Conservation (phyloP, 2,888 invertebrate genomes). For the Drosophila hamatofila region DNA sequence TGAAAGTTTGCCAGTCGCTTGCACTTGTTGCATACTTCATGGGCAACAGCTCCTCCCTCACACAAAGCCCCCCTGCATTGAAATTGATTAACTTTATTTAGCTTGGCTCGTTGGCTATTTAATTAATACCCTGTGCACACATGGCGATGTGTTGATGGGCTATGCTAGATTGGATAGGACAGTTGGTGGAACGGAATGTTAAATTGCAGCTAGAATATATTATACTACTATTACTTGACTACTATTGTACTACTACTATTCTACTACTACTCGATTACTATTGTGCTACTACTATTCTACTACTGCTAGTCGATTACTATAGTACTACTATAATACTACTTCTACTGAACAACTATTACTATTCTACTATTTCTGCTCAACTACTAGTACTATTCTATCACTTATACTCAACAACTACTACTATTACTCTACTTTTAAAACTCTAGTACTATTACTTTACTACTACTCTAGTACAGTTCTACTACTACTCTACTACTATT, state of each 20-base stretch:
- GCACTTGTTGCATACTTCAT: slow-evolving; percentile 61
- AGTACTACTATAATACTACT: not conserved
- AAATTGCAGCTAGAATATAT: not conserved
- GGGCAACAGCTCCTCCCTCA: not conserved
- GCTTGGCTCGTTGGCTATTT: slow-evolving; percentile 56
- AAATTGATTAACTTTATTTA: slow-evolving; percentile 80
- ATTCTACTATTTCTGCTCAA: not conserved
- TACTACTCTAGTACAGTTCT: not conserved
- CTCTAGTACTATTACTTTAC: too few relatives aligned
- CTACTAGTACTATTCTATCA: not conserved
- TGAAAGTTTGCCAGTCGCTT: slow-evolving; percentile 44
- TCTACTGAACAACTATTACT: not conserved
- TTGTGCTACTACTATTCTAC: not conserved
- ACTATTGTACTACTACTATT: not conserved
- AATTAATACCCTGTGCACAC: slow-evolving; percentile 27
- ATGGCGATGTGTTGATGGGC: not conserved
- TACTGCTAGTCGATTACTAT: not conserved
- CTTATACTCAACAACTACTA: not conserved
- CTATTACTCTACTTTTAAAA: not conserved
- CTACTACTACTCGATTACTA: not conserved
- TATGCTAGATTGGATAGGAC: not conserved
- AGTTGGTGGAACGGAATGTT: not conserved
- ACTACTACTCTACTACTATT: not conserved
- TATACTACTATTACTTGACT: not conserved
- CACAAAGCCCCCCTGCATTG: slow-evolving; percentile 35